phyloP scores from a whole-genome alignment of 2,113 vertebrate species.

The Rhinogobius similis region DNA sequence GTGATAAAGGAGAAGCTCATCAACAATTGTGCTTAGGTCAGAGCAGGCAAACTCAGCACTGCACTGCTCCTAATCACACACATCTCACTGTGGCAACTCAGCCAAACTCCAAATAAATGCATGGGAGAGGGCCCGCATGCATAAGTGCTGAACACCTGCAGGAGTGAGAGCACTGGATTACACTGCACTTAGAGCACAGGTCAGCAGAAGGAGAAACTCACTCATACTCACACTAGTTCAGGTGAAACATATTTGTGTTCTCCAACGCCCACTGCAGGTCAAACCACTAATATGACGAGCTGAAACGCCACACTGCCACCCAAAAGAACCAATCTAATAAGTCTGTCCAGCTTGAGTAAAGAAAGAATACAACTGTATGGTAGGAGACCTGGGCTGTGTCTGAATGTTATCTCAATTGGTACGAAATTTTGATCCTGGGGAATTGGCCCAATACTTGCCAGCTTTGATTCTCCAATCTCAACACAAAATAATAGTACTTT shows the following conservation, averaged over 20 bases:
- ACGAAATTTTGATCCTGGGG: too few relatives aligned
- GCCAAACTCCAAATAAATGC: slow-evolving; percentile 6
- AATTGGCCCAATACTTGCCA: too few relatives aligned
- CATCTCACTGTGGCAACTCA: slow-evolving; percentile 4
- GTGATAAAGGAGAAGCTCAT: slow-evolving; percentile 9
- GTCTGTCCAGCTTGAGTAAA: too few relatives aligned
- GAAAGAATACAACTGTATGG: too few relatives aligned
- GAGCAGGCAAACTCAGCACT: slow-evolving; percentile 15
- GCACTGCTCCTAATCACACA: slow-evolving; percentile 5
- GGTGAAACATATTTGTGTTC: not conserved
- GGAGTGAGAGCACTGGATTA: not conserved
- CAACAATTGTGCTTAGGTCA: slow-evolving; percentile 20
- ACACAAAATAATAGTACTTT: too few relatives aligned
- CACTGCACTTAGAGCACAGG: not conserved
- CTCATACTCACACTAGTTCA: not conserved
- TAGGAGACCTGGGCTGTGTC: too few relatives aligned
- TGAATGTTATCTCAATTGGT: too few relatives aligned
- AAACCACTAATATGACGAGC: too few relatives aligned
- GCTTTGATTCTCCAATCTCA: too few relatives aligned
- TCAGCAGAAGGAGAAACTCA: not conserved
- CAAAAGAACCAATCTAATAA: too few relatives aligned
- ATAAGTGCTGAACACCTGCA: slow-evolving; percentile 2
- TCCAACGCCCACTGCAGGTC: not conserved
- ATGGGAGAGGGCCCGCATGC: not conserved
- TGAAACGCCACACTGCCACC: too few relatives aligned